Conservation (phyloP, 2,888 invertebrate species). For the Athrips mouffetella region DNA sequence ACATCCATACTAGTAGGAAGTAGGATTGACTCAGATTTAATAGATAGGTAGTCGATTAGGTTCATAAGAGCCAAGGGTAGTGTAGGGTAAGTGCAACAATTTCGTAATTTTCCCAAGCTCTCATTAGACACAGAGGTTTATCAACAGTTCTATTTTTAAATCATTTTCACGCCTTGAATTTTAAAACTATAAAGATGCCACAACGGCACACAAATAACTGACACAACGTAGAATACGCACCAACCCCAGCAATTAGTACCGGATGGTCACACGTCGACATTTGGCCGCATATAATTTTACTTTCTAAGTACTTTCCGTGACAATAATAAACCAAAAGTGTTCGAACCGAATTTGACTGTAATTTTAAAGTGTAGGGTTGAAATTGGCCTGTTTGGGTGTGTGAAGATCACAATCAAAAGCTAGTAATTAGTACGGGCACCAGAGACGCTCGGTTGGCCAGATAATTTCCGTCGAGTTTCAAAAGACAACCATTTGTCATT, state of each 20-base stretch:
- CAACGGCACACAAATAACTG: constrained; percentile 62
- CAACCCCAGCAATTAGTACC: constrained; percentile 72
- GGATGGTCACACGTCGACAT: constrained; percentile 76
- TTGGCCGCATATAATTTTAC: constrained; percentile 71
- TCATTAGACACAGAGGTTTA: not conserved
- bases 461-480: constrained; percentile 76
- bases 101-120: not conserved
- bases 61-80: too few species aligned
- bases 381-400: constrained; percentile 33
- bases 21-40: too few species aligned
- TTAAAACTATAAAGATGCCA: constrained; percentile 56
- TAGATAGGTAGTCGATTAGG: too few species aligned
- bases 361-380: constrained; percentile 41
- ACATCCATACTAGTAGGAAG: too few species aligned
- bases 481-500: constrained; percentile 76
- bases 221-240: constrained; percentile 35
- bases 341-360: constrained; percentile 31
- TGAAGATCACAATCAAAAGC: constrained; percentile 72
- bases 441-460: constrained; percentile 72
- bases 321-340: constrained; percentile 52
- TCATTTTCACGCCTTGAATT: constrained; percentile 54
- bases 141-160: constrained; percentile 43
- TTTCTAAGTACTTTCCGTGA: constrained; percentile 73
- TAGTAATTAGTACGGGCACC: constrained; percentile 74
- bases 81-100: not conserved